These are phyloP conservation scores for Sarcophaga peregrina DNA, from an alignment of 1,140 invertebrate species.

Conservation along the genomic window DNA sequence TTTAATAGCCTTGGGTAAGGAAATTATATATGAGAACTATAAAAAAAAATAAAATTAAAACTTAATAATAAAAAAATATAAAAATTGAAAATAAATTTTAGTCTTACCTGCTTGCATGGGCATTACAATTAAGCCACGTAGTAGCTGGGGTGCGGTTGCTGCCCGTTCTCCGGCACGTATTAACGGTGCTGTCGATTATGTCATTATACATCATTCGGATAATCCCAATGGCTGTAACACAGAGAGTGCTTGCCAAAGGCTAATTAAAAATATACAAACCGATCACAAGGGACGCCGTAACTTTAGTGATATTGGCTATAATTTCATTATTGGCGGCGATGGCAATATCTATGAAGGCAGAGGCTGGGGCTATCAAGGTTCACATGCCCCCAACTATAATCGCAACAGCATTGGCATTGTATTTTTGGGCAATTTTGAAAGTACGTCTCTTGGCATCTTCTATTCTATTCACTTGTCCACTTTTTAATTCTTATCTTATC, in stretches of 20 bases:
- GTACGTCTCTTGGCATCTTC: constrained; percentile 37
- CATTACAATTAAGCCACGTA: constrained; percentile 58
- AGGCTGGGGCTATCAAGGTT: constrained; percentile 76
- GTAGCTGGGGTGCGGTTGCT: constrained; percentile 58
- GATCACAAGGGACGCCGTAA: constrained; percentile 71
- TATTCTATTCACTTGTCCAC: background rate
- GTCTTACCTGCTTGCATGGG: constrained; percentile 46
- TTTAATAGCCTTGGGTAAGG: constrained; percentile 10
- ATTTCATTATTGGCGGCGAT: constrained; percentile 70
- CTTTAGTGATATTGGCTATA: constrained; percentile 80
- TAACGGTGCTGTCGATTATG: constrained; percentile 71
- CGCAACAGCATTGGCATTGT: constrained; percentile 75
- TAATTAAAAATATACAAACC: constrained; percentile 72
- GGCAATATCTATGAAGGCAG: constrained; percentile 75
- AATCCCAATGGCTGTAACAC: constrained; percentile 70
- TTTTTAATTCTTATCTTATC: constrained; percentile 24
- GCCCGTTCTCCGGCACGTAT: constrained; percentile 58
- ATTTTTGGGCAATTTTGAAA: constrained; percentile 71
- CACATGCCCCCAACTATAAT: constrained; percentile 77
- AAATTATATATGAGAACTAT: background rate
- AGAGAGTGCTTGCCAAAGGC: constrained; percentile 67
- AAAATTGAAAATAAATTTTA: constrained; percentile 26
- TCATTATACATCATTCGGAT: constrained; percentile 82
- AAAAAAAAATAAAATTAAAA: constrained; percentile 18
- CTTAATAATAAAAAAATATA: background rate